Evolutionary conservation across 2,888 invertebrate species (phyloP), one percentile per base, ranked within the genome.

Genomic region (Elegia similella): DNA sequence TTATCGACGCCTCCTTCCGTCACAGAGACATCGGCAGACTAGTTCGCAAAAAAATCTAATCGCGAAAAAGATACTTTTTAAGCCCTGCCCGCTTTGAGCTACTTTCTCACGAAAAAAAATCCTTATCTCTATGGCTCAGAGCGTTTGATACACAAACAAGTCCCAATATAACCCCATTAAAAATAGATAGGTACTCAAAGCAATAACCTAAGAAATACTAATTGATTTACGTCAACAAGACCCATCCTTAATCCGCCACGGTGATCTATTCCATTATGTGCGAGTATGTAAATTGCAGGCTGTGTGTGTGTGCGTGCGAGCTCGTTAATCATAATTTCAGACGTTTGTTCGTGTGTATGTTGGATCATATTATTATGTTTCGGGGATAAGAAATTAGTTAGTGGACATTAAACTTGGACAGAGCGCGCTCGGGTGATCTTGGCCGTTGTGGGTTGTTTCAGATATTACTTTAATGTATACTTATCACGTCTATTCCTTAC

Each of bases 351-450:
- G 82, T 89, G 88, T 88, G 80, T 84, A 82, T 84, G 87, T 88
- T 83, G 83, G 86, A 78, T 86, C 87, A 86, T 83, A 88, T 90
- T 91, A 92, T 91, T 89, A 91, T 89, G 89, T 91, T 92, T 91
- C 84, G 88, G 89, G 91, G 90, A 92, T 92, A 92, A 92, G 92
- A 92, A 92, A 92, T 92, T 92, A 92, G 92, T 91, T 89, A 87
- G 91, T 89, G 91, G 91, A 91, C 91, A 90, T 91, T 87, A 91
- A 91, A 90, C 84, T 91, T 88, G 69, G 65, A 60, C 74, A 60
- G 62, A 78, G 73, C 65, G 42, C 53, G 75, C 61, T 16, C 17
- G 34, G 52, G 23, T 42, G 6, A 44, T 80, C 68, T 82, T 84
- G 82, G 70, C 80, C 61, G 59, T 69, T 62, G 42, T n/a, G 6